These are phyloP conservation scores for Macaca mulatta DNA, from an alignment of 2,113 vertebrate species.

Conservation along the genomic window DNA sequence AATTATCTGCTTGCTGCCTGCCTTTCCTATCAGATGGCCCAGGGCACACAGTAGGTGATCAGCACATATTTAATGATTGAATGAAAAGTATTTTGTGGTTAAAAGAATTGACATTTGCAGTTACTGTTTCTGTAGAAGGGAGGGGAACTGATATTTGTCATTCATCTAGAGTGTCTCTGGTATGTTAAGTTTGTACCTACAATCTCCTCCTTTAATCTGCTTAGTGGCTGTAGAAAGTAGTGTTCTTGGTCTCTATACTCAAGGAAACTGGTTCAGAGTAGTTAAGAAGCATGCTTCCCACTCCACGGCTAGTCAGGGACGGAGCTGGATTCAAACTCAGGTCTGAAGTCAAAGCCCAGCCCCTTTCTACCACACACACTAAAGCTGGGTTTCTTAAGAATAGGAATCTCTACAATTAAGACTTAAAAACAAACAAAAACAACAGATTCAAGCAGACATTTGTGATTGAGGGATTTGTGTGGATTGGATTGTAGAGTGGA, in stretches of 20 bases:
- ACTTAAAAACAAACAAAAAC: neutral
- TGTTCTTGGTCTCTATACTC: neutral
- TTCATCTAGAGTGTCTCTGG: neutral
- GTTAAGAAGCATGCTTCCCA: neutral
- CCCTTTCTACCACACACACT: neutral
- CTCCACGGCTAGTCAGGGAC: neutral
- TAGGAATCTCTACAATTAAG: neutral
- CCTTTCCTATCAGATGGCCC: neutral
- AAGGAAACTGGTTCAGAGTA: neutral
- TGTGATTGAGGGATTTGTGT: neutral
- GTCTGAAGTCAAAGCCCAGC: neutral
- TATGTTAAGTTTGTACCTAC: neutral
- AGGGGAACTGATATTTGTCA: neutral
- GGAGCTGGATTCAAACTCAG: neutral
- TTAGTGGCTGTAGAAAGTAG: neutral
- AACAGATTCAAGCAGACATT: neutral
- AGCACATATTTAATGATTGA: neutral
- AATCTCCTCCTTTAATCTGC: neutral
- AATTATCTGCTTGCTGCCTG: neutral
- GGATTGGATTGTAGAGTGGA: slow-evolving; percentile 8
- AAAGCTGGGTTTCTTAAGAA: neutral
- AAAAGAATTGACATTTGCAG: neutral
- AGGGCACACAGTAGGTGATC: neutral
- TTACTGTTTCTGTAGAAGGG: neutral
- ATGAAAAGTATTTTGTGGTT: neutral